Conservation (phyloP, 1,140 invertebrate genomes). For the Drosophila bipectinata region DNA sequence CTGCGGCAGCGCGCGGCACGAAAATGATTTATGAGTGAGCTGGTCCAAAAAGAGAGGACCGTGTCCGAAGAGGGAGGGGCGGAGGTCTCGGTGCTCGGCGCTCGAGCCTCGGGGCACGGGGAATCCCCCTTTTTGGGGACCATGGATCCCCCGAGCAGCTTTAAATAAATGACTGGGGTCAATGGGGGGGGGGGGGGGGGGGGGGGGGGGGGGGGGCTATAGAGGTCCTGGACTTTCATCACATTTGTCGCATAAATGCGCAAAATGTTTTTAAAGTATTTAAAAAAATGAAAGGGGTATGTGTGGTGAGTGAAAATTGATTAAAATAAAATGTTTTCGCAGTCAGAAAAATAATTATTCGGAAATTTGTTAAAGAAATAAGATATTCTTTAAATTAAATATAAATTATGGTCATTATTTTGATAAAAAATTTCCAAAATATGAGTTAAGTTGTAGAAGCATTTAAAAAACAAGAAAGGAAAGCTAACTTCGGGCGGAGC, state of each 20-base stretch:
- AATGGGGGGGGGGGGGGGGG: constrained; percentile 13
- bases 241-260: constrained; percentile 63
- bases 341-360: no score
- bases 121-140: background rate
- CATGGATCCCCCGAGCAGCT: constrained; percentile 29
- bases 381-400: no score
- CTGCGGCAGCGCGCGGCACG: constrained; percentile 73
- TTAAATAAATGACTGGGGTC: constrained; percentile 50
- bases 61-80: background rate
- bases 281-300: background rate
- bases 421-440: no score
- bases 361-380: no score
- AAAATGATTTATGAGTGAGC: constrained; percentile 76
- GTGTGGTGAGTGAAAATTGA: background rate
- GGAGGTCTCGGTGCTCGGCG: no score
- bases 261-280: constrained; percentile 59
- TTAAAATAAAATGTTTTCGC: background rate
- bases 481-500: no score
- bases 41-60: constrained; percentile 13
- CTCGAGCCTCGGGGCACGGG: no score
- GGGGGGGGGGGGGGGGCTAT: constrained; percentile 10
- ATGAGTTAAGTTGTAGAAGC: no score
- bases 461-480: no score
- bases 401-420: no score
- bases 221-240: constrained; percentile 36